Evolutionary conservation across 2,113 vertebrate species (phyloP).

Genomic region (Neodon shergylaensis): DNA sequence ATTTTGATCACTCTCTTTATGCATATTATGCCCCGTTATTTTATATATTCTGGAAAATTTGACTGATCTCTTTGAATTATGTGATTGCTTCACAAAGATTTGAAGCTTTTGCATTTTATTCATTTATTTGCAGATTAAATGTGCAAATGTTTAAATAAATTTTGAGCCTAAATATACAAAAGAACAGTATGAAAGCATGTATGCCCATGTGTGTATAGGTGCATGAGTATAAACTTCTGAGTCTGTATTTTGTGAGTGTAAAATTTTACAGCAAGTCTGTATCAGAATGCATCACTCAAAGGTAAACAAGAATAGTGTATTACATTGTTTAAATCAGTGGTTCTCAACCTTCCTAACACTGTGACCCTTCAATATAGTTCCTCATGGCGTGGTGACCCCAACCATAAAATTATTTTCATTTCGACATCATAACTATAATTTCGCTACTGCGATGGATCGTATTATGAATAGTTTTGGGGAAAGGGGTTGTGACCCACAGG

Average conservation of each 20-base stretch:
- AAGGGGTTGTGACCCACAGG: not conserved
- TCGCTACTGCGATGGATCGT: not conserved
- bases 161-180: not conserved
- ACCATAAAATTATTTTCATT: not conserved
- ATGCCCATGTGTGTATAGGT: not conserved
- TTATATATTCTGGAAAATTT: not conserved
- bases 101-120: not conserved
- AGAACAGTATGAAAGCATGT: not conserved
- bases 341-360: not conserved
- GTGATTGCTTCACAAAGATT: not conserved
- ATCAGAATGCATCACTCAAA: not conserved
- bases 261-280: not conserved
- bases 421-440: not conserved
- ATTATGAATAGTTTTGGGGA: not conserved
- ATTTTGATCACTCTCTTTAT: not conserved
- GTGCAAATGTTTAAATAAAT: not conserved
- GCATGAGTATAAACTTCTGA: not conserved
- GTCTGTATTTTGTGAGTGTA: too few relatives aligned
- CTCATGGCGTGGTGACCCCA: not conserved
- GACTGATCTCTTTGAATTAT: not conserved
- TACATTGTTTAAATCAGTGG: not conserved
- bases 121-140: not conserved
- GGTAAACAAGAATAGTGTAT: not conserved
- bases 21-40: not conserved
- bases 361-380: not conserved